phyloP scores from a whole-genome alignment of 1,140 invertebrate species.

The Brachystomella parvula region DNA sequence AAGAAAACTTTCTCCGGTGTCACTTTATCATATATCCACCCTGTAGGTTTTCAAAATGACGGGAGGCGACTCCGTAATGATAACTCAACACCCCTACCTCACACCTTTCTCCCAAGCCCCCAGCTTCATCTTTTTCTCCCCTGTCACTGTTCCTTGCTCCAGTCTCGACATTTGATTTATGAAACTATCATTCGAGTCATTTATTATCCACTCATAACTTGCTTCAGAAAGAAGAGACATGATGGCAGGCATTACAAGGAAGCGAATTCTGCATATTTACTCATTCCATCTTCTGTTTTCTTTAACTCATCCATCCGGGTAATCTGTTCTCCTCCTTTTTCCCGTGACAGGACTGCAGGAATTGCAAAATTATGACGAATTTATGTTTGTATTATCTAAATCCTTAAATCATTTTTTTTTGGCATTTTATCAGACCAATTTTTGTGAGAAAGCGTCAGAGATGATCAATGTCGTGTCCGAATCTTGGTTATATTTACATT shows the following conservation, averaged over 20 bases:
- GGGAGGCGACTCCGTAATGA: too few species aligned
- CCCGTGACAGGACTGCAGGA: neutral
- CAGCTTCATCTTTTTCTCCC: too few species aligned
- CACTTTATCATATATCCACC: too few species aligned
- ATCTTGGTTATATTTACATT: neutral
- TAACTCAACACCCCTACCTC: conserved; percentile 14
- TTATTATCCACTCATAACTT: conserved; percentile 22
- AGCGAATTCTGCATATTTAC: neutral
- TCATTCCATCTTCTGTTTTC: conserved; percentile 6
- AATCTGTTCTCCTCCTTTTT: neutral
- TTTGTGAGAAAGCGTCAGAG: too few species aligned
- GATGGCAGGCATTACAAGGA: neutral
- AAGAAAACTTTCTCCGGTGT: too few species aligned
- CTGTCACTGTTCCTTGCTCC: too few species aligned
- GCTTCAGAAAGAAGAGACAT: neutral
- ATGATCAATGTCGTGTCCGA: neutral
- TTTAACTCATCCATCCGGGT: conserved; percentile 9
- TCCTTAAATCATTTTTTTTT: conserved; percentile 1
- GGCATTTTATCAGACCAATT: neutral
- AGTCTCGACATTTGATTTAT: conserved; percentile 21
- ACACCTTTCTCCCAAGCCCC: too few species aligned
- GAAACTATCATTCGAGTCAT: conserved; percentile 21
- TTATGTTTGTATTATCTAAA: conserved; percentile 1
- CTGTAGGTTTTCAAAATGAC: too few species aligned
- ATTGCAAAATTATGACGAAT: conserved; percentile 8